These are phyloP conservation scores for Temnopleurus reevesii DNA, from an alignment of 53 echinoderm and acorn worm genomes.

Conservation along the genomic window DNA sequence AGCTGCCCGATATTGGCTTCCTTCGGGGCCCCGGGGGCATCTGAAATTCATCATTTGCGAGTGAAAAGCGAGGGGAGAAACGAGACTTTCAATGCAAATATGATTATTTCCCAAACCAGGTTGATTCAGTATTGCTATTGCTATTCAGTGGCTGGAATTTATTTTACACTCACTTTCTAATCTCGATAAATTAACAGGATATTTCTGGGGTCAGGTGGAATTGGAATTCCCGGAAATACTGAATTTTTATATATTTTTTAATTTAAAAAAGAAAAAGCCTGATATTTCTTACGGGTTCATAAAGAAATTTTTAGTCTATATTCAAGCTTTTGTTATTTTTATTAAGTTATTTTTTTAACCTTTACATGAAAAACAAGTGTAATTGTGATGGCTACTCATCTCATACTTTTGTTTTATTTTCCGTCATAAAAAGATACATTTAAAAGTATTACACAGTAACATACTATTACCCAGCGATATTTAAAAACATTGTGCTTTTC, in stretches of 20 bases:
- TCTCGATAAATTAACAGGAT: not conserved
- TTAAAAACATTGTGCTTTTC: no score
- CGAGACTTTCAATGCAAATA: conserved; percentile 28
- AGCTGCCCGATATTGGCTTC: conserved; percentile 7
- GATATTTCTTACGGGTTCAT: not conserved
- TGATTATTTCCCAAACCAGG: conserved; percentile 24
- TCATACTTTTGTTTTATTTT: no score
- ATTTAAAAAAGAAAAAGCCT: not conserved
- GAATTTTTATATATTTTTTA: not conserved
- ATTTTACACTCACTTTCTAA: conserved; percentile 1
- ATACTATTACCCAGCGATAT: no score
- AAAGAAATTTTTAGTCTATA: no score
- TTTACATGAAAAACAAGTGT: no score
- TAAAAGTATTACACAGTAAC: no score
- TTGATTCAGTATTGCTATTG: conserved; percentile 18
- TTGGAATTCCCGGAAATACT: not conserved
- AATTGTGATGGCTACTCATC: no score
- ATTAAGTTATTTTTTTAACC: no score
- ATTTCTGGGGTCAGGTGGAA: not conserved
- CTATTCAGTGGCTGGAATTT: not conserved
- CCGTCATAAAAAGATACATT: no score
- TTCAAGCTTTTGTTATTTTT: no score
- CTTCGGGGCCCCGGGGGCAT: not conserved
- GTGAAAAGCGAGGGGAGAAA: conserved; percentile 7
- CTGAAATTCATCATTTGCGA: conserved; percentile 17